Evolutionary conservation across 2,797 vertebrate species (phyloP).

Genomic region (Pangasius mekongensis): DNA sequence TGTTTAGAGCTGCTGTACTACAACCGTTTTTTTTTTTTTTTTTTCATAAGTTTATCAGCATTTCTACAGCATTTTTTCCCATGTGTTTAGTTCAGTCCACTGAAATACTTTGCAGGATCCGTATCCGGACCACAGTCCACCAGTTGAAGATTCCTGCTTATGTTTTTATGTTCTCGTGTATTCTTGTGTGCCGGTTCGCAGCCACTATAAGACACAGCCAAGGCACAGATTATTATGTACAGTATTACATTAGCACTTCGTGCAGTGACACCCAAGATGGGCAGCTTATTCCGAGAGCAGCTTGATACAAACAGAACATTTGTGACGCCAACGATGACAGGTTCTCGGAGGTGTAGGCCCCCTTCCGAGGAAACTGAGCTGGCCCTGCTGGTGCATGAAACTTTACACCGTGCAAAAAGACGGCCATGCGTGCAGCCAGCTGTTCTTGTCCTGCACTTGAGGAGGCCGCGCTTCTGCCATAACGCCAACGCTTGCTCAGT

Average conservation of each 20-base stretch:
- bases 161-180: neutral
- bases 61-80: neutral
- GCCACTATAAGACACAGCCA: neutral
- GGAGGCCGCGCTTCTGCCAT: slow-evolving; percentile 39
- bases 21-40: neutral
- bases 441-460: slow-evolving; percentile 62
- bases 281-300: slow-evolving; percentile 47
- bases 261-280: slow-evolving; percentile 45
- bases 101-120: neutral
- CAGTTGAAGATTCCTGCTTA: neutral
- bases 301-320: slow-evolving; percentile 48
- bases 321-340: slow-evolving; percentile 57
- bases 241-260: slow-evolving; percentile 50
- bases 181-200: neutral
- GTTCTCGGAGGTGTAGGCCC: slow-evolving; percentile 56
- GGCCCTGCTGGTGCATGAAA: slow-evolving; percentile 55
- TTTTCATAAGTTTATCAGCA: neutral
- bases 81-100: neutral
- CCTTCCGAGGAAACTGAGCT: slow-evolving; percentile 59
- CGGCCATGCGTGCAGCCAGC: slow-evolving; percentile 50
- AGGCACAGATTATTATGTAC: slow-evolving; percentile 36
- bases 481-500: slow-evolving; percentile 42
- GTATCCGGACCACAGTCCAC: neutral
- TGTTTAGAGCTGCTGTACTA: too few relatives aligned
- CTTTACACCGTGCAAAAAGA: slow-evolving; percentile 41